These are phyloP conservation scores for Chironomus striatipennis DNA, from an alignment of 1,140 invertebrate species.

Conservation along the genomic window DNA sequence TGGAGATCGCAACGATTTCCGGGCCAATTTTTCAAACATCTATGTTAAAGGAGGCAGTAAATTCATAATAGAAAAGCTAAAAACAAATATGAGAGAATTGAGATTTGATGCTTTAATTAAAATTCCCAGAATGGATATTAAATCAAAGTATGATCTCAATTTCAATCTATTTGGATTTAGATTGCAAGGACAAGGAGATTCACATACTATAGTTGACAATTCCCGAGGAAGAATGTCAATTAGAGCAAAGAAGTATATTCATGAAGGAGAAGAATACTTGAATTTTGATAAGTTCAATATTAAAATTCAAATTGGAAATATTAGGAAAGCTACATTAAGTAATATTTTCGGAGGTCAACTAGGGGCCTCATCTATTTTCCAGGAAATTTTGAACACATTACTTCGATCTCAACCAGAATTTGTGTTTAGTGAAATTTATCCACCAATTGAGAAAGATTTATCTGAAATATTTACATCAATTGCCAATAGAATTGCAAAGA, in stretches of 20 bases:
- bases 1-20: background rate
- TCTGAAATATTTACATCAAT: slow-evolving; percentile 7
- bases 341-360: background rate
- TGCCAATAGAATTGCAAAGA: background rate
- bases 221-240: background rate
- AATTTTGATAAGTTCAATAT: background rate
- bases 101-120: background rate
- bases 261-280: background rate
- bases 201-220: background rate
- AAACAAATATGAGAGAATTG: background rate
- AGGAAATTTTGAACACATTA: background rate
- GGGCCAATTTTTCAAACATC: background rate
- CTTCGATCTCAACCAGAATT: background rate
- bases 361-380: background rate
- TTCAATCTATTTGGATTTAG: background rate
- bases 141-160: background rate
- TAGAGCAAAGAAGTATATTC: background rate
- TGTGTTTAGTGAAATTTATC: background rate
- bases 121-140: background rate
- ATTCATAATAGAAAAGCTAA: background rate
- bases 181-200: background rate
- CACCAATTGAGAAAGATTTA: background rate
- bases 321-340: background rate
- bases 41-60: background rate
- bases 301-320: background rate